Conservation (phyloP, 1,140 invertebrate species). For the Drosophila sulfurigaster region DNA sequence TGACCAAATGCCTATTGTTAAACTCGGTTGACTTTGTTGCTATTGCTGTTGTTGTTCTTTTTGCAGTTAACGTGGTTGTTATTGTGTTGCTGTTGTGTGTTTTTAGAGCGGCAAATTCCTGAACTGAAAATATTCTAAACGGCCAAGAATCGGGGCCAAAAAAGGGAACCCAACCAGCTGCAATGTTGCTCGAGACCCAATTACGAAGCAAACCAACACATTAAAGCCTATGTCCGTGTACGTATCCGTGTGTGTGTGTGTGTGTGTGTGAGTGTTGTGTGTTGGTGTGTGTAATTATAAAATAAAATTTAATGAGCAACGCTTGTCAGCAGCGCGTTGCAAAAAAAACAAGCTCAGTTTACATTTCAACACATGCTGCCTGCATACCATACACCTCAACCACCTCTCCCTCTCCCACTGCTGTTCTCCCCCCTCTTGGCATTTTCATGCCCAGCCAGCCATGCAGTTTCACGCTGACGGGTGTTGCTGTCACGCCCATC, state of each 20-base stretch:
- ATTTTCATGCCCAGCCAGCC: slow-evolving; percentile 79
- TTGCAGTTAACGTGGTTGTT: slow-evolving; percentile 13
- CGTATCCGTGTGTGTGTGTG: slow-evolving; percentile 20
- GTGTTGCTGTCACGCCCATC: slow-evolving; percentile 70
- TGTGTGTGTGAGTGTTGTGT: slow-evolving; percentile 50
- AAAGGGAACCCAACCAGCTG: slow-evolving; percentile 40
- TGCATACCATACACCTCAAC: not conserved
- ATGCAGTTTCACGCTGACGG: slow-evolving; percentile 78
- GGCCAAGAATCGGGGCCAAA: slow-evolving; percentile 38
- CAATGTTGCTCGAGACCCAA: slow-evolving; percentile 58
- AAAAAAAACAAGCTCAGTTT: slow-evolving; percentile 61
- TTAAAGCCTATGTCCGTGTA: slow-evolving; percentile 51
- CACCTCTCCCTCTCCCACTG: not conserved
- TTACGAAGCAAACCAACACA: slow-evolving; percentile 62
- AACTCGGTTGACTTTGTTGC: slow-evolving; percentile 26
- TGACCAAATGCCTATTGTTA: slow-evolving; percentile 28
- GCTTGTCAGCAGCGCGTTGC: slow-evolving; percentile 67
- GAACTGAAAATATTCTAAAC: slow-evolving; percentile 48
- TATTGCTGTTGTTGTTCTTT: slow-evolving; percentile 42
- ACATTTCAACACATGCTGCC: slow-evolving; percentile 79
- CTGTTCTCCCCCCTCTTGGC: slow-evolving; percentile 21
- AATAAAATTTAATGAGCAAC: slow-evolving; percentile 83
- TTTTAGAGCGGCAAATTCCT: slow-evolving; percentile 47
- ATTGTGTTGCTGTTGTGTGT: not conserved
- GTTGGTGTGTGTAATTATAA: slow-evolving; percentile 82